Evolutionary conservation across 2,797 vertebrate species (phyloP), one percentile per base, ranked within the genome.

Genomic region (Molossus molossus): DNA sequence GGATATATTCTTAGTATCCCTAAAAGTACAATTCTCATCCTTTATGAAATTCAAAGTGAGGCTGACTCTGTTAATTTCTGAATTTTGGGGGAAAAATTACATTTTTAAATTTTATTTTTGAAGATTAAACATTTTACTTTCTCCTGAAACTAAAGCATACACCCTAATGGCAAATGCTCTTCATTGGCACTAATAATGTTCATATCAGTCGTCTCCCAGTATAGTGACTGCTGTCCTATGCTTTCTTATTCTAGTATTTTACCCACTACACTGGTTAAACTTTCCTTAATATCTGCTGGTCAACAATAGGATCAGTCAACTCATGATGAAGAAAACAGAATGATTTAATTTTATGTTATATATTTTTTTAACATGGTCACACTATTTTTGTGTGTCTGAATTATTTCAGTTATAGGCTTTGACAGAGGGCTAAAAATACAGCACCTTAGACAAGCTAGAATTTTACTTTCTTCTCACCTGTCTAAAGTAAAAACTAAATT

Each of bases 391-490:
- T 20, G 13, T 57, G 72, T 10, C 40, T 90, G 37, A 57, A 40
- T 58, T 82, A 77, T 23, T 53, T 92, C 65, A 20, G 18, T n/a
- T 77, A 67, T 10, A 55, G 60, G 50, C 21, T 73, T 60, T 81
- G 23, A 60, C 3, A 55, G 9, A 67, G 18, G 15, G 18, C 6
- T 93, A 77, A 94, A 64, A 81, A 50, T 69, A 27, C 0, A 65
- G 17, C 5, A 88, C n/a, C 25, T 57, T 10, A 45, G 15, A 50
- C 21, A 64, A 48, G 17, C 27, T 37, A 89, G 40, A 69, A 50
- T 50, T 81, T 83, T 37, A n/a, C 57, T 82, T 72, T 60, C n/a
- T 95, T 94, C 64, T 90, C 77, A 55, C 5, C 21, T 48, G 4
- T 72, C 67, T 87, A 33, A 27, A 33, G 20, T 37, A 77, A 72